Evolutionary conservation across 2,113 vertebrate species (phyloP).

Genomic region (Semnopithecus entellus): DNA sequence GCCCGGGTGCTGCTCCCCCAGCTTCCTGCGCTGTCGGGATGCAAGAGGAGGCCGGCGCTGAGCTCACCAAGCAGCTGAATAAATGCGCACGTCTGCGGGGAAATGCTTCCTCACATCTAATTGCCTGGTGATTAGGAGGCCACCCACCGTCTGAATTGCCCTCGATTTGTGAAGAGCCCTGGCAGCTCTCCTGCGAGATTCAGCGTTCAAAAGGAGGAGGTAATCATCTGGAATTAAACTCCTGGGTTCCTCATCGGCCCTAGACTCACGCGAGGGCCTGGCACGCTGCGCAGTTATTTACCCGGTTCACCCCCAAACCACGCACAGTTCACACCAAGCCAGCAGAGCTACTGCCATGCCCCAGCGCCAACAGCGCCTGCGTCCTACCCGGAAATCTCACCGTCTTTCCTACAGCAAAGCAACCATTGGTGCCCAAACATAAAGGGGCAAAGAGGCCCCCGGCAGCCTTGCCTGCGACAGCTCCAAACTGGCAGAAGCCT

Average conservation of each 20-base stretch:
- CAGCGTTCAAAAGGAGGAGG: not conserved
- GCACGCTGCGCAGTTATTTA: not conserved
- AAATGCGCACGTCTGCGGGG: not conserved
- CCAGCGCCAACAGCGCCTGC: fast-evolving
- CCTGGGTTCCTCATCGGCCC: not conserved
- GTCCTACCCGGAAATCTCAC: not conserved
- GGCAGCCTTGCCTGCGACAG: fast-evolving
- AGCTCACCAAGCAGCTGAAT: not conserved
- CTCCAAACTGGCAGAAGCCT: not conserved
- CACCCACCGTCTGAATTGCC: conserved; percentile 51
- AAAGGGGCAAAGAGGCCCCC: fast-evolving
- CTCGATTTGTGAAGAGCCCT: not conserved
- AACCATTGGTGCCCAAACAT: not conserved
- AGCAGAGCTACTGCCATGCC: fast-evolving
- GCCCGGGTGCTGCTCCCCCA: fast-evolving
- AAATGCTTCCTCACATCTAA: not conserved
- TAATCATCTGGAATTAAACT: not conserved
- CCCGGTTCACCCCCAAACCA: not conserved
- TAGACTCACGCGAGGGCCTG: not conserved
- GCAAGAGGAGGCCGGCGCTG: fast-evolving
- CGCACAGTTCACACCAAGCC: not conserved
- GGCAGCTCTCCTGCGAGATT: not conserved
- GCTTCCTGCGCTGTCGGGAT: not conserved
- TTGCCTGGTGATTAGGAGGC: conserved; percentile 41
- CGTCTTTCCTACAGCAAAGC: not conserved